phyloP scores from a whole-genome alignment of 2,888 invertebrate genomes.

The Scaptomyza caliginosa region DNA sequence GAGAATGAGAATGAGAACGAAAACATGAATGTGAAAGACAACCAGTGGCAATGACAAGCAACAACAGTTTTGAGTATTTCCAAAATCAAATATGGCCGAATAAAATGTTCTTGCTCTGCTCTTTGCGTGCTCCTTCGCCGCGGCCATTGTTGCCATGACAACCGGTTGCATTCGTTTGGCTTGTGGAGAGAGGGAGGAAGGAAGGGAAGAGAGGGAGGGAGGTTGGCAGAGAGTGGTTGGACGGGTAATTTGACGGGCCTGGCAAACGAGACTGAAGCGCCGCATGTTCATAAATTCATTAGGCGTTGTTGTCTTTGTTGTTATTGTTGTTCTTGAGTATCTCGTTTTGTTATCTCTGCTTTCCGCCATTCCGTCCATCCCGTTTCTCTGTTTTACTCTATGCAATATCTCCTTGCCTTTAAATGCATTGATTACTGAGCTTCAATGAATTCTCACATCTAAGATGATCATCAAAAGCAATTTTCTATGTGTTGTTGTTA shows the following conservation, averaged over 20 bases:
- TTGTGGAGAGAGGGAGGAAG: constrained; percentile 4
- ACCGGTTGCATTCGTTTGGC: constrained; percentile 49
- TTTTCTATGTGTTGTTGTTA: too few species aligned
- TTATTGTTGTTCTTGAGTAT: constrained; percentile 38
- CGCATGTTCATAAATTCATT: constrained; percentile 71
- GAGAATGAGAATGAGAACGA: not conserved
- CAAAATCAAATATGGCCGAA: constrained; percentile 82
- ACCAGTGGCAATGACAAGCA: constrained; percentile 42
- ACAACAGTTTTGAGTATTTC: constrained; percentile 65
- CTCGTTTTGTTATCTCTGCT: constrained; percentile 52
- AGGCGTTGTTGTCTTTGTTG: constrained; percentile 31
- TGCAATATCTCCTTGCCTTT: constrained; percentile 4
- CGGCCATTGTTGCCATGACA: constrained; percentile 77
- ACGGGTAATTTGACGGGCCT: constrained; percentile 5
- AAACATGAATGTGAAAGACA: constrained; percentile 8
- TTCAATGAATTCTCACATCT: constrained; percentile 51
- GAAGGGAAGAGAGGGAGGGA: too few species aligned
- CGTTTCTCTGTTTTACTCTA: constrained; percentile 2
- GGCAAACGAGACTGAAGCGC: constrained; percentile 39
- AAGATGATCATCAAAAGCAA: constrained; percentile 13
- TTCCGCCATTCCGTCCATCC: constrained; percentile 2
- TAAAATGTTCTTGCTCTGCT: constrained; percentile 63
- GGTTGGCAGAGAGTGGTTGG: not conserved
- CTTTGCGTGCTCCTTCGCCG: constrained; percentile 69
- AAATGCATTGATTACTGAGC: constrained; percentile 50